Evolutionary conservation across 2,888 invertebrate species (phyloP).

Genomic region (Morinoia aosen): DNA sequence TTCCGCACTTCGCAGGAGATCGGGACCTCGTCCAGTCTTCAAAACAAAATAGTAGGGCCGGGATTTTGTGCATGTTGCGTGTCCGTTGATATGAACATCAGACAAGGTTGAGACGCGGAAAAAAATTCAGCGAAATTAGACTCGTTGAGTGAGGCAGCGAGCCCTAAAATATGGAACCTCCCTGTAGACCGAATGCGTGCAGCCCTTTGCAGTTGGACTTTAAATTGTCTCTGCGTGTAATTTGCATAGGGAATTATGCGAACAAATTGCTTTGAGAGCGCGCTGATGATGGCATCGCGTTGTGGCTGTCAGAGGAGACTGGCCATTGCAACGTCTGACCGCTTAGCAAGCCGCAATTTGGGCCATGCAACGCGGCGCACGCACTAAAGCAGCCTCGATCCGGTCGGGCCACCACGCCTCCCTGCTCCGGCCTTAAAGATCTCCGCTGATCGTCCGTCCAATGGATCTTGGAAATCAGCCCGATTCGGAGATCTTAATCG

Average conservation of each 20-base stretch:
- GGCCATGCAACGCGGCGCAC: neutral
- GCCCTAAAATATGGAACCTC: conserved; percentile 17
- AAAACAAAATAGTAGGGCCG: neutral
- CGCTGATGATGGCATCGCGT: conserved; percentile 25
- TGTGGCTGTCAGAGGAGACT: conserved; percentile 7
- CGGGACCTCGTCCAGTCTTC: neutral
- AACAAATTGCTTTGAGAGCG: conserved; percentile 8
- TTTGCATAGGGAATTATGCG: conserved; percentile 28
- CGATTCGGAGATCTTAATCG: neutral
- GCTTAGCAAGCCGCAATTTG: conserved; percentile 2
- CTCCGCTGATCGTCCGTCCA: neutral
- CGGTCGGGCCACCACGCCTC: neutral
- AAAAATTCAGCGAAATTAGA: neutral
- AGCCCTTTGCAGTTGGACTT: neutral
- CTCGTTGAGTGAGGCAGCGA: conserved; percentile 17
- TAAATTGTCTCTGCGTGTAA: conserved; percentile 25
- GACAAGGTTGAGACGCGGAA: conserved; percentile 4
- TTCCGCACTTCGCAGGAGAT: neutral
- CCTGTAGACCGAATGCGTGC: conserved; percentile 4
- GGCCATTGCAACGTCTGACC: conserved; percentile 2
- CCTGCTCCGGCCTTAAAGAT: neutral
- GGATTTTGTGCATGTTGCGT: neutral
- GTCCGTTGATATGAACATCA: conserved; percentile 3
- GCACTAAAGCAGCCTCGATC: neutral
- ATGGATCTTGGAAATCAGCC: neutral